Conservation (phyloP, 2,888 invertebrate genomes). For the Sinopyrophorus schimmeli region DNA sequence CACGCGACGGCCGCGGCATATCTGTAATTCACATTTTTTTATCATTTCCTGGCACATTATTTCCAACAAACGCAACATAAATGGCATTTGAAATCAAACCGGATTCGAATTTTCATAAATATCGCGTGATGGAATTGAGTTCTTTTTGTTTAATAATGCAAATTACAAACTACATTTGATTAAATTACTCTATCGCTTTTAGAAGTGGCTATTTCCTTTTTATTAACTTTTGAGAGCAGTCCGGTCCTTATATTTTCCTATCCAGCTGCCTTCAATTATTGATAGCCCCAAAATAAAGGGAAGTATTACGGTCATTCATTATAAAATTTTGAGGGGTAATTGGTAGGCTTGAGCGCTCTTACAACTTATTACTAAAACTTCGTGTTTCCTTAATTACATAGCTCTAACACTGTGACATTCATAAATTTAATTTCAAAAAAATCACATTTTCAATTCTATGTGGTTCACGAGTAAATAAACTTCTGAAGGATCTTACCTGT, state of each 20-base stretch:
- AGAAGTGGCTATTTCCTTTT: slow-evolving; percentile 22
- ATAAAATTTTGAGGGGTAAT: slow-evolving; percentile 35
- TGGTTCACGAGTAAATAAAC: too few species aligned
- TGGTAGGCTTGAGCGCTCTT: slow-evolving; percentile 23
- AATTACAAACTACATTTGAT: slow-evolving; percentile 16
- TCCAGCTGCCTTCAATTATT: slow-evolving; percentile 40
- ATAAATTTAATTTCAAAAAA: too few species aligned
- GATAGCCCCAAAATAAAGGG: slow-evolving; percentile 39
- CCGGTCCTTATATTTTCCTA: slow-evolving; percentile 38
- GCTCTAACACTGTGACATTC: too few species aligned
- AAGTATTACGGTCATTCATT: slow-evolving; percentile 39
- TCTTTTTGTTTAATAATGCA: slow-evolving; percentile 8
- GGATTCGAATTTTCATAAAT: slow-evolving; percentile 1
- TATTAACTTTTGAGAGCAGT: slow-evolving; percentile 29
- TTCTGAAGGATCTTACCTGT: too few species aligned
- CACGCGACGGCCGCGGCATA: slow-evolving; percentile 93
- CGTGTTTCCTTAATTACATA: too few species aligned
- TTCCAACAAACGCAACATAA: not conserved
- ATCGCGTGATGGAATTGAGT: slow-evolving; percentile 18
- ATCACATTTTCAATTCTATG: too few species aligned
- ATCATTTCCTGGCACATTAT: slow-evolving; percentile 18
- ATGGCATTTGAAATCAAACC: not conserved
- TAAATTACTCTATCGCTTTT: slow-evolving; percentile 20
- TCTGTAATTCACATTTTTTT: slow-evolving; percentile 24
- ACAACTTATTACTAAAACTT: not conserved